Percentiles rank a stretch among this genome's conserved stretches.
phyloP scores from a whole-genome alignment of 2,113 vertebrate genomes.

The Menura novaehollandiae region DNA sequence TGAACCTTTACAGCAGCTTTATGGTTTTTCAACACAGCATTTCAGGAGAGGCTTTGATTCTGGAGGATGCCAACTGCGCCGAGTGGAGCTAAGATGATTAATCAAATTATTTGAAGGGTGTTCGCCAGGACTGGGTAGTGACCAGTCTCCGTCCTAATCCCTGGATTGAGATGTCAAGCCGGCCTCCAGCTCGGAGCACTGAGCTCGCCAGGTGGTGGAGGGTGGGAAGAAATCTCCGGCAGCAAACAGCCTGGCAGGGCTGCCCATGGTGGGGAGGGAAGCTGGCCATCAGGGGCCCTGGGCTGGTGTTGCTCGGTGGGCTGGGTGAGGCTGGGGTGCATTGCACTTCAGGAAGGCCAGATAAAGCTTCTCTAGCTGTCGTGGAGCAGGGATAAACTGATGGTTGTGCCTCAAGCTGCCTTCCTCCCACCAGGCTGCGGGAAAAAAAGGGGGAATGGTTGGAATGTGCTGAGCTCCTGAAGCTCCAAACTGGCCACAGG shows the following conservation, averaged over 20 bases:
- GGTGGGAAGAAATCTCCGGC: background rate
- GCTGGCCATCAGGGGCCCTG: background rate
- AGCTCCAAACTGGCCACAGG: fast-evolving
- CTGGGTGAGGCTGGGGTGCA: background rate
- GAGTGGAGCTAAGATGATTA: conserved; percentile 35
- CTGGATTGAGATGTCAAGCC: conserved; percentile 27
- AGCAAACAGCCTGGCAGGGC: background rate
- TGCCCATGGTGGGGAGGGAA: background rate
- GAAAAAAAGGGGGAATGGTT: background rate
- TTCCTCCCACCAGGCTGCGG: fast-evolving
- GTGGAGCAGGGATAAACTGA: background rate
- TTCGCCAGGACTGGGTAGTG: conserved; percentile 35
- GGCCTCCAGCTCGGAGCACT: background rate
- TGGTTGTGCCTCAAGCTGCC: background rate
- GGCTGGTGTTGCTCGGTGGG: background rate
- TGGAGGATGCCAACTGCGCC: conserved; percentile 5
- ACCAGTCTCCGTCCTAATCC: conserved; percentile 43
- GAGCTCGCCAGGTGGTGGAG: background rate
- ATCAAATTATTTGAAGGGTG: conserved; percentile 48
- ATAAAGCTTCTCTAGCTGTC: background rate
- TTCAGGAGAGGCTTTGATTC: conserved; percentile 16
- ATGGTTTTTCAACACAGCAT: background rate
- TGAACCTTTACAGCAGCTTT: conserved; percentile 38
- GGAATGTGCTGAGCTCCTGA: background rate
- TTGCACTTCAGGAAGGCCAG: background rate